These are phyloP conservation scores for Drosophila arawakana DNA, from an alignment of 1,140 invertebrate genomes.

Conservation along the genomic window DNA sequence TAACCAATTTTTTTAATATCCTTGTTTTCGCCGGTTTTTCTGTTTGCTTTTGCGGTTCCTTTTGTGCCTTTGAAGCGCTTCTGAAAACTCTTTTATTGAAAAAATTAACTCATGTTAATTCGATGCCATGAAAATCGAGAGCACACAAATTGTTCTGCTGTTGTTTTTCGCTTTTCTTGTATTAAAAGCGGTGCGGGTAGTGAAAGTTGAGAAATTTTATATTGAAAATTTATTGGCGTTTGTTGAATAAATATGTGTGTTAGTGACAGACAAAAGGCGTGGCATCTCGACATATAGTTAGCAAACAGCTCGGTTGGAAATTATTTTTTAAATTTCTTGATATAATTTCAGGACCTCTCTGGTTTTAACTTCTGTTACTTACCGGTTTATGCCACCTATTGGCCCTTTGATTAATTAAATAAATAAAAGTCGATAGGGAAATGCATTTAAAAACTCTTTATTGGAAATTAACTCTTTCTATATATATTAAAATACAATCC, in stretches of 20 bases:
- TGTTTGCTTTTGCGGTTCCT: neutral
- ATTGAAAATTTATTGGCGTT: neutral
- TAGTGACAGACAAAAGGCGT: too few species aligned
- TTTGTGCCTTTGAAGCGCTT: too few species aligned
- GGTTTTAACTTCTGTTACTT: neutral
- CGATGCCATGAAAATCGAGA: neutral
- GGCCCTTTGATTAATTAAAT: neutral
- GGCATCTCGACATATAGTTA: too few species aligned
- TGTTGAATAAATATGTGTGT: too few species aligned
- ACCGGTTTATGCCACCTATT: neutral
- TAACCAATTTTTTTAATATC: neutral
- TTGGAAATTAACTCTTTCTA: slow-evolving; percentile 77
- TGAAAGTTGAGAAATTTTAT: too few species aligned
- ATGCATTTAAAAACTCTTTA: slow-evolving; percentile 78
- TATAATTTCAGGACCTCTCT: too few species aligned
- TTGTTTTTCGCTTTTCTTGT: neutral
- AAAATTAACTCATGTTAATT: too few species aligned
- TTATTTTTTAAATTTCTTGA: too few species aligned
- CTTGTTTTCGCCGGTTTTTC: neutral
- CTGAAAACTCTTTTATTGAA: too few species aligned
- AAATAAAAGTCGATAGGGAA: neutral
- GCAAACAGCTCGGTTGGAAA: too few species aligned
- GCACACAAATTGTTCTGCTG: neutral
- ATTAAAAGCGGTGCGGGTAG: neutral
- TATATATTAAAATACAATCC: slow-evolving; percentile 82